Evolutionary conservation across 2,888 invertebrate genomes (phyloP).

Genomic region (Caenorhabditis sp.): DNA sequence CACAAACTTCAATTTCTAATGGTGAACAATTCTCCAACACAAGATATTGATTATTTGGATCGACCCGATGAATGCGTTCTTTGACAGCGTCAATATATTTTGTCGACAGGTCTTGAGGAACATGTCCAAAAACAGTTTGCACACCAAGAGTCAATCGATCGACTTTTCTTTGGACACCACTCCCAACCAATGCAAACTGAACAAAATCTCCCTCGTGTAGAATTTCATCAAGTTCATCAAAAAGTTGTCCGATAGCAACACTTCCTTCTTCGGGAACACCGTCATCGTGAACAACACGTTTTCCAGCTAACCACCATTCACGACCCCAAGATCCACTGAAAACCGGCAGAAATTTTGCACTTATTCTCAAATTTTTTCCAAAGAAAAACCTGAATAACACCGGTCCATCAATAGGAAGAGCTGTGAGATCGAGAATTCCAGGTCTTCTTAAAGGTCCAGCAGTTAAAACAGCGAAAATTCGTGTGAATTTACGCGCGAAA

Average conservation of each 20-base stretch:
- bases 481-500: constrained; percentile 60
- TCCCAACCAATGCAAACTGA: constrained; percentile 68
- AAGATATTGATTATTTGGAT: constrained; percentile 61
- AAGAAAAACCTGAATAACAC: constrained; percentile 56
- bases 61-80: constrained; percentile 65
- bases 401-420: constrained; percentile 66
- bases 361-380: not conserved
- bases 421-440: constrained; percentile 70
- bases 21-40: constrained; percentile 66
- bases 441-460: constrained; percentile 67
- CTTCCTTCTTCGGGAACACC: constrained; percentile 64
- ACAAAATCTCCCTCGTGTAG: constrained; percentile 58
- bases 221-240: constrained; percentile 60
- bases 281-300: constrained; percentile 65
- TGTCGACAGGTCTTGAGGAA: constrained; percentile 54
- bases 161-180: constrained; percentile 70
- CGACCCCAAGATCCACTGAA: constrained; percentile 70
- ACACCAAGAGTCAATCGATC: constrained; percentile 70
- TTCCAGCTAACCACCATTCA: constrained; percentile 67
- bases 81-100: constrained; percentile 65
- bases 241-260: constrained; percentile 61
- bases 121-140: constrained; percentile 69
- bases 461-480: constrained; percentile 67
- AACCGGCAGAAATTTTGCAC: not conserved
- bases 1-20: constrained; percentile 66